These are phyloP conservation scores for Capricornis sumatraensis DNA, from an alignment of 2,113 vertebrate genomes.

Conservation along the genomic window DNA sequence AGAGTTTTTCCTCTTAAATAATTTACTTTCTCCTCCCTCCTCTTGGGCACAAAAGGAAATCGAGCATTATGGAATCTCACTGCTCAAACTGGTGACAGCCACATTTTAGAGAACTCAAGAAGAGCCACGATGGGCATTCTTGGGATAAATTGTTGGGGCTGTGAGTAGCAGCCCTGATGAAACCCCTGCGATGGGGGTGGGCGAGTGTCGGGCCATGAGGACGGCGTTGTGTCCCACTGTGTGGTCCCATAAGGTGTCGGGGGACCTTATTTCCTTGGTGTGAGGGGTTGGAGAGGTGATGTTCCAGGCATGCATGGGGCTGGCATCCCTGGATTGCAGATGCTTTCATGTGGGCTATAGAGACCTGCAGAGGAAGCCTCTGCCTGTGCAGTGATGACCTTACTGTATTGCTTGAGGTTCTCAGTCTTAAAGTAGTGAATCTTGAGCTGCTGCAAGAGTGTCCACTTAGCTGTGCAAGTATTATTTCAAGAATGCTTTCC, in stretches of 20 bases:
- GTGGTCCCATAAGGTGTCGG: background rate
- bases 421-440: background rate
- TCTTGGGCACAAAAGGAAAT: background rate
- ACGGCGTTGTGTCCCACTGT: rapidly evolving
- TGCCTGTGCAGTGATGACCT: background rate
- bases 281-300: no score
- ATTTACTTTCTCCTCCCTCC: background rate
- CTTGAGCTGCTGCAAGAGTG: background rate
- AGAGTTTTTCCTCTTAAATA: background rate
- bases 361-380: background rate
- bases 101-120: background rate
- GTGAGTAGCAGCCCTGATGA: background rate
- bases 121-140: background rate
- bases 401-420: background rate
- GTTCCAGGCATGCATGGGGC: rapidly evolving
- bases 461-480: background rate
- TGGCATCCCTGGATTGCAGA: background rate
- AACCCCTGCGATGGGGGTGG: background rate
- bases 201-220: background rate
- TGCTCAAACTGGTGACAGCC: background rate
- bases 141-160: background rate
- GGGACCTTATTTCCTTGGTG: background rate
- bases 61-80: background rate
- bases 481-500: background rate
- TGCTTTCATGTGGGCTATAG: background rate